Conservation (phyloP, 2,797 vertebrate species). For the Meda fulgida region DNA sequence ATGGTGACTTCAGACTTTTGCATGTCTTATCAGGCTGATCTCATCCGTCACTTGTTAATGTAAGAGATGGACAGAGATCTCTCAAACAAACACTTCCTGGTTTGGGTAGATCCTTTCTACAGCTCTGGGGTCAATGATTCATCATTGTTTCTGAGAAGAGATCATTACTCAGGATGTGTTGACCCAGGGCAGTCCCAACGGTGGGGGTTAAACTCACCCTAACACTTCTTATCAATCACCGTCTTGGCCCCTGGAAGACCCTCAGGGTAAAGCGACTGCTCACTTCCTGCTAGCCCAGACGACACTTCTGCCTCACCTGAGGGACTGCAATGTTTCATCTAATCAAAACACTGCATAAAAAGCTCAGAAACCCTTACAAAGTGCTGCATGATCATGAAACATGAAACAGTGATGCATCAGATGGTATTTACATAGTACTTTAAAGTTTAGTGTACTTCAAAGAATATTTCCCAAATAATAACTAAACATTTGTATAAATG, state of each 20-base stretch:
- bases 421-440: not conserved
- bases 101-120: conserved; percentile 9
- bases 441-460: not conserved
- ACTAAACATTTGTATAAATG: not conserved
- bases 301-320: not conserved
- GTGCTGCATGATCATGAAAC: too few relatives aligned
- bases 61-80: not conserved
- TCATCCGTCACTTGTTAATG: conserved; percentile 13
- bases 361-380: not conserved
- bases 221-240: conserved; percentile 39
- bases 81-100: conserved; percentile 42
- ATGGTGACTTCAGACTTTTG: not conserved
- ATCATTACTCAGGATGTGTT: conserved; percentile 43
- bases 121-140: conserved; percentile 49
- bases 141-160: conserved; percentile 49
- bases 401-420: not conserved
- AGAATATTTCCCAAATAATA: not conserved
- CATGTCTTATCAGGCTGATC: not conserved
- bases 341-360: conserved; percentile 2
- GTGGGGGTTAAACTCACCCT: conserved; percentile 28
- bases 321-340: not conserved
- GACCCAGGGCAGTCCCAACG: conserved; percentile 23
- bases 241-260: conserved; percentile 8
- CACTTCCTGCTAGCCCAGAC: conserved; percentile 10
- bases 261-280: not conserved